Base-by-base conservation (phyloP, 2,113 vertebrate species). In the Platysternon megacephalum region DNA sequence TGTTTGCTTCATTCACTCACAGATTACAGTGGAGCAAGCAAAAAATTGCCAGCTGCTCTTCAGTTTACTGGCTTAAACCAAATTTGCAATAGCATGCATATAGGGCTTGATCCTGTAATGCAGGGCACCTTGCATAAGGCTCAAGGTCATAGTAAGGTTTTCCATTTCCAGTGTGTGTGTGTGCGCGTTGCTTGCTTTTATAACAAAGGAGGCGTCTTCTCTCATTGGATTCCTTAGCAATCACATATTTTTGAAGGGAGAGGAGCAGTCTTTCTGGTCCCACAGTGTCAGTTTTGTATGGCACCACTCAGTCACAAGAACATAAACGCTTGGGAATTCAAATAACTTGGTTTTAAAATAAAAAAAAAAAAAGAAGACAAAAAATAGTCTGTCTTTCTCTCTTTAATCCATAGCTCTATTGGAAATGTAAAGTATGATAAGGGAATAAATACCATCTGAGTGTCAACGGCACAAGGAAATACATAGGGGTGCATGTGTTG, bases 11-110 rank as follows among this genome's bases (percentile, higher is more conserved):
- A 49, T 82, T 96, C 95, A 86, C 85, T 88, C 16, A 8, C 44
- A 46, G 91, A 42, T 86, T 86, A 86, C 3, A 17, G 79, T 90
- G 86, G 91, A 96, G 42, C 87, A 90, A 89, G 89, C 87, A 96
- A 96, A 96, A 95, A 89, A 93, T 92, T 82, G 88, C 94, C 85
- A 42, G 56, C 97, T 90, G 95, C 87, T 97, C 49, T 92, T 87
- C 90, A 65, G 46, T 87, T 87, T 94, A 88, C 82, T 78, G 44
- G 91, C 90, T 95, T 89, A 92, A 89, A 82, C 89, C 91, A 89
- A 42, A 89, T 81, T 44, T 0, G 0, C 55, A 3, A 3, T 44
- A 65, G 82, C 6, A 21, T 46, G 14, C 1, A 1, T 1, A 2
- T 49, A 78, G 28, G 44, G 58, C 85, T 88, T 84, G 42, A 48